These are phyloP conservation scores for Tridacna crocea DNA, from an alignment of 2,888 invertebrate species.

Conservation along the genomic window DNA sequence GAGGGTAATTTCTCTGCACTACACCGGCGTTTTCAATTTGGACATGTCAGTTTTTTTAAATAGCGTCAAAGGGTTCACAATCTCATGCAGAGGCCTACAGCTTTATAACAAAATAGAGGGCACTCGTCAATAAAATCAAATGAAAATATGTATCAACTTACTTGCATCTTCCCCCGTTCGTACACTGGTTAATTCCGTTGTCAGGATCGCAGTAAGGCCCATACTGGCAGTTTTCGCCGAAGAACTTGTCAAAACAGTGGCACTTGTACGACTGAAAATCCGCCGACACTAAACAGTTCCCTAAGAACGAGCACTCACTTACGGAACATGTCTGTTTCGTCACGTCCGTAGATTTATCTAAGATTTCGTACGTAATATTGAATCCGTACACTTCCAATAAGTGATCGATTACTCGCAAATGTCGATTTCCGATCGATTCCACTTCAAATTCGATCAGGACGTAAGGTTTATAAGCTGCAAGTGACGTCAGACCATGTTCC, in stretches of 20 bases:
- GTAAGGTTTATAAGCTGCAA: slow-evolving; percentile 88
- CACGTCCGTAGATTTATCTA: slow-evolving; percentile 82
- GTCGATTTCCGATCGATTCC: slow-evolving; percentile 87
- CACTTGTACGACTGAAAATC: slow-evolving; percentile 87
- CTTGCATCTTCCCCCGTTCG: slow-evolving; percentile 94
- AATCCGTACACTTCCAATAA: slow-evolving; percentile 95
- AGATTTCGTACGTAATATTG: slow-evolving; percentile 95
- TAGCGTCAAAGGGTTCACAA: too few relatives aligned
- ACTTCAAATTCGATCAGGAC: slow-evolving; percentile 91
- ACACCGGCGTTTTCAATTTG: too few relatives aligned
- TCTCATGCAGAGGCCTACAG: too few relatives aligned
- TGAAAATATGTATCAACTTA: slow-evolving; percentile 84
- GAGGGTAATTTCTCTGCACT: too few relatives aligned
- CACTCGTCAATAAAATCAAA: too few relatives aligned
- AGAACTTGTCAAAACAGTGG: slow-evolving; percentile 92
- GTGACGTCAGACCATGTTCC: slow-evolving; percentile 71
- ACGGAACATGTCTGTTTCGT: slow-evolving; percentile 88
- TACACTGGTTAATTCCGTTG: slow-evolving; percentile 88
- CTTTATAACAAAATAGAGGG: too few relatives aligned
- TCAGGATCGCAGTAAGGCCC: slow-evolving; percentile 91
- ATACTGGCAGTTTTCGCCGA: slow-evolving; percentile 91
- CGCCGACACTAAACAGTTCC: slow-evolving; percentile 90
- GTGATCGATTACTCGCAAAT: slow-evolving; percentile 92
- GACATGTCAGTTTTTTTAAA: too few relatives aligned
- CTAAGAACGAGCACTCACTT: slow-evolving; percentile 92